These are phyloP conservation scores for Verasper variegatus DNA, from an alignment of 2,113 vertebrate species.

Conservation along the genomic window DNA sequence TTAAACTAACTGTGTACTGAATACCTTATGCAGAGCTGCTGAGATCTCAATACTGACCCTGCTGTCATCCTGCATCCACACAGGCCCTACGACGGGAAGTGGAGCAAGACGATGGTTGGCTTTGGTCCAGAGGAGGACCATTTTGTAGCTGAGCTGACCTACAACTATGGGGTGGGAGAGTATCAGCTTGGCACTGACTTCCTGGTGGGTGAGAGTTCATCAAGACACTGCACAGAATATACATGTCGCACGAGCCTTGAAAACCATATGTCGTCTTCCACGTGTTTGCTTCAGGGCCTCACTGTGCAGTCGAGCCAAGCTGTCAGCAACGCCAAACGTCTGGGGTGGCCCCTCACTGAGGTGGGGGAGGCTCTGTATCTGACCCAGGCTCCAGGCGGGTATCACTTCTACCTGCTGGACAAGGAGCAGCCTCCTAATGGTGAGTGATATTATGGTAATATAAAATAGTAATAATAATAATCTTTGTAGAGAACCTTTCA, in stretches of 20 bases:
- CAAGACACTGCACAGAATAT: background rate
- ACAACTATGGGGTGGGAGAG: conserved; percentile 94
- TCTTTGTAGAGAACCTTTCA: too few species aligned
- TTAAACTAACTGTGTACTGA: conserved; percentile 28
- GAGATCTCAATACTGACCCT: conserved; percentile 5
- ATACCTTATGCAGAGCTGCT: background rate
- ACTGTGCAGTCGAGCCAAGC: conserved; percentile 91
- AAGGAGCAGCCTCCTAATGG: conserved; percentile 82
- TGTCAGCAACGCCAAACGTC: conserved; percentile 87
- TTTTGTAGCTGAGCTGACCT: conserved; percentile 95
- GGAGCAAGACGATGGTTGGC: conserved; percentile 99
- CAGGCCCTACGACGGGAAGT: conserved; percentile 97
- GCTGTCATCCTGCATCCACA: background rate
- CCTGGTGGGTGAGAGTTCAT: conserved; percentile 84
- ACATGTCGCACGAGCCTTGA: background rate
- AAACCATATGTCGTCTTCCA: background rate
- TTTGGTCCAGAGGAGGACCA: conserved; percentile 93
- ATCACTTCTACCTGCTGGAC: conserved; percentile 91
- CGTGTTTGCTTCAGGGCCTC: conserved; percentile 83
- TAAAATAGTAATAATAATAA: too few species aligned
- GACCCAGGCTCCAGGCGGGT: conserved; percentile 91
- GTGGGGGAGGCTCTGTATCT: conserved; percentile 84
- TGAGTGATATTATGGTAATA: conserved; percentile 55
- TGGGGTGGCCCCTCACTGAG: conserved; percentile 91
- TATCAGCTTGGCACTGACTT: conserved; percentile 95